phyloP scores from a whole-genome alignment of 1,140 invertebrate genomes.

The Nixonia krombeini region DNA sequence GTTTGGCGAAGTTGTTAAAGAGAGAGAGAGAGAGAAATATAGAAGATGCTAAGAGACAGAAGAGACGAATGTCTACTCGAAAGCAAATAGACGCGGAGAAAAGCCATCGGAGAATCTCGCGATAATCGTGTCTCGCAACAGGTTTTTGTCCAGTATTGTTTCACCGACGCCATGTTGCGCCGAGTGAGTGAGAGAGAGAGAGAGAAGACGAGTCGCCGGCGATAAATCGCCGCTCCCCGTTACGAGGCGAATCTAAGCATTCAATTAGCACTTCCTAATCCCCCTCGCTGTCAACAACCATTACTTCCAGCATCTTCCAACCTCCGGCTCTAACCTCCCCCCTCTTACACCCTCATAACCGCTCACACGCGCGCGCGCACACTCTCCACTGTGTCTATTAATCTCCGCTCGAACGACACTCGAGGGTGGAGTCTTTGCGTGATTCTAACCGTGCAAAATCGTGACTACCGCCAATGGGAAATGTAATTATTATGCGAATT shows the following conservation, averaged over 20 bases:
- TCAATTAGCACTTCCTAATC: constrained; percentile 72
- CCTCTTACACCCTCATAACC: constrained; percentile 36
- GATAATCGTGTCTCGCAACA: too few relatives aligned
- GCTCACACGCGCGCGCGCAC: constrained; percentile 33
- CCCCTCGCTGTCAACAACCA: constrained; percentile 69
- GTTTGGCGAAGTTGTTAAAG: too few relatives aligned
- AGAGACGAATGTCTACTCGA: too few relatives aligned
- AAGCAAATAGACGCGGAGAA: too few relatives aligned
- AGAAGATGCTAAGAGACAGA: too few relatives aligned
- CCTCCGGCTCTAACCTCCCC: constrained; percentile 37
- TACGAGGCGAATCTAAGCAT: constrained; percentile 64
- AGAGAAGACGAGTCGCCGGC: too few relatives aligned
- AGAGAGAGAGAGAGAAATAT: too few relatives aligned
- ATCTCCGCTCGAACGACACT: constrained; percentile 69
- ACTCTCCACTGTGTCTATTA: constrained; percentile 68
- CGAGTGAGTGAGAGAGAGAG: constrained; percentile 3
- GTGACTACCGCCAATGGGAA: constrained; percentile 46
- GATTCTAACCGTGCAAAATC: constrained; percentile 62
- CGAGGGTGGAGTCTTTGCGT: constrained; percentile 61
- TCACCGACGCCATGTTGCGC: too few relatives aligned
- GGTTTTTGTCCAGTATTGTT: too few relatives aligned
- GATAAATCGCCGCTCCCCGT: constrained; percentile 38
- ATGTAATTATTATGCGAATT: constrained; percentile 42
- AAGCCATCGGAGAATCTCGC: too few relatives aligned
- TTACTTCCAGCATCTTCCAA: constrained; percentile 72